These are phyloP conservation scores for Sorex fumeus DNA, from an alignment of 2,113 vertebrate genomes.

Conservation along the genomic window DNA sequence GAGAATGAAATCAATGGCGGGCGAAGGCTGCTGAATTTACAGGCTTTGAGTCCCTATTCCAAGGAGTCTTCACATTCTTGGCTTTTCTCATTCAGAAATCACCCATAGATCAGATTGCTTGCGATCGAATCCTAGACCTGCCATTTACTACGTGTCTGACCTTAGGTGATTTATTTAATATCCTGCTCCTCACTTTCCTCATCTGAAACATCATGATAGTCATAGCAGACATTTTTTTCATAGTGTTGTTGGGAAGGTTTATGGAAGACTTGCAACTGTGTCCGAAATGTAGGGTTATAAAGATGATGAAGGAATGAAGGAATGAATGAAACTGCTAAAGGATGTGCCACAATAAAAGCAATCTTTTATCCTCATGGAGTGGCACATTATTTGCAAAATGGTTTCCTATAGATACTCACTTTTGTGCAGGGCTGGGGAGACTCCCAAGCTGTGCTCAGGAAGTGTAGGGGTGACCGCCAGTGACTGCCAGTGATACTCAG, in stretches of 20 bases:
- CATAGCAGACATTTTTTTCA: not conserved
- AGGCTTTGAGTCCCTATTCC: not conserved
- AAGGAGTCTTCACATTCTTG: conserved; percentile 29
- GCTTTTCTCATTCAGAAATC: not conserved
- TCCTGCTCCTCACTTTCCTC: not conserved
- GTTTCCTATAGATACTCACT: not conserved
- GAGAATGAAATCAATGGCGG: conserved; percentile 69
- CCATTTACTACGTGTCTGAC: not conserved
- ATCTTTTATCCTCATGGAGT: not conserved
- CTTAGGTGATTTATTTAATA: not conserved
- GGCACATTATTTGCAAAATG: conserved; percentile 48
- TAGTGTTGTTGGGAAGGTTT: not conserved
- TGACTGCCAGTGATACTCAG: too few species aligned
- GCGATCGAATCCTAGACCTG: not conserved
- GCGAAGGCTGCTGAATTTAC: conserved; percentile 38
- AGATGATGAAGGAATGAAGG: conserved; percentile 1
- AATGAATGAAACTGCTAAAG: conserved; percentile 38
- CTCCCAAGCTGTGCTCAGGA: too few species aligned
- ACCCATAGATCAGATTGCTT: not conserved
- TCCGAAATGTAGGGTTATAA: not conserved
- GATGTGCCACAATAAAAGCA: conserved; percentile 33
- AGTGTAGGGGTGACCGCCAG: too few species aligned
- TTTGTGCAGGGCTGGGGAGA: not conserved
- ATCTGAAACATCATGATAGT: not conserved
- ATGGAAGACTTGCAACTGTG: not conserved